phyloP scores from a whole-genome alignment of 2,113 vertebrate species.

The Grantiella picta region DNA sequence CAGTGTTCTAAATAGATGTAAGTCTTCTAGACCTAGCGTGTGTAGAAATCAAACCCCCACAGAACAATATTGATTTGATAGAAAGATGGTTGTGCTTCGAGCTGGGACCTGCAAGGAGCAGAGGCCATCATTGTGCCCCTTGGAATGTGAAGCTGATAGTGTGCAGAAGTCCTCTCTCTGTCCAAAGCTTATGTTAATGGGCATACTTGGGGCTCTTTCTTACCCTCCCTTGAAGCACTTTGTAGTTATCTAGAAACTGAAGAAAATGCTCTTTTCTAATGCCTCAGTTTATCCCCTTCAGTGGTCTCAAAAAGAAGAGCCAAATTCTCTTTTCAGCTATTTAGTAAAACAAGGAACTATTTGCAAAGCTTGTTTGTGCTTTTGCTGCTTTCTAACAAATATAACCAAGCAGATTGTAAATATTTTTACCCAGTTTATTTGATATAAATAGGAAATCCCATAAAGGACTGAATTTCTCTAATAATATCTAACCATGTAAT shows the following conservation, averaged over 20 bases:
- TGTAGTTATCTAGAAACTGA: neutral
- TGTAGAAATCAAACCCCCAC: neutral
- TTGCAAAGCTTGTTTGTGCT: neutral
- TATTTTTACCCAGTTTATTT: neutral
- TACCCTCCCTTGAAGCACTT: neutral
- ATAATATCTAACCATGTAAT: neutral
- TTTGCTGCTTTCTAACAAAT: neutral
- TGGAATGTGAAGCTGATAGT: neutral
- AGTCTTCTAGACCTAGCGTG: neutral
- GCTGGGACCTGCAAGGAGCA: neutral
- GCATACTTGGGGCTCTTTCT: neutral
- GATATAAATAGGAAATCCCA: neutral
- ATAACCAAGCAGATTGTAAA: neutral
- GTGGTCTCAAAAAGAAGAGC: neutral
- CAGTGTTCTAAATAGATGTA: neutral
- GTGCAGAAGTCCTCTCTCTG: neutral
- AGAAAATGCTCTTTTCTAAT: neutral
- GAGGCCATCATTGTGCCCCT: neutral
- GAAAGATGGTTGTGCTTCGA: neutral
- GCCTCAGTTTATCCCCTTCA: neutral
- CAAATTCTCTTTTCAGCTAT: neutral
- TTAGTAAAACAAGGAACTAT: neutral
- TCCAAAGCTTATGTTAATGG: neutral
- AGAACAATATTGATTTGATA: accelerated
- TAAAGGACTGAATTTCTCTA: neutral